Conservation (phyloP, 2,888 invertebrate species). For the Microctonus aethiopoides region DNA sequence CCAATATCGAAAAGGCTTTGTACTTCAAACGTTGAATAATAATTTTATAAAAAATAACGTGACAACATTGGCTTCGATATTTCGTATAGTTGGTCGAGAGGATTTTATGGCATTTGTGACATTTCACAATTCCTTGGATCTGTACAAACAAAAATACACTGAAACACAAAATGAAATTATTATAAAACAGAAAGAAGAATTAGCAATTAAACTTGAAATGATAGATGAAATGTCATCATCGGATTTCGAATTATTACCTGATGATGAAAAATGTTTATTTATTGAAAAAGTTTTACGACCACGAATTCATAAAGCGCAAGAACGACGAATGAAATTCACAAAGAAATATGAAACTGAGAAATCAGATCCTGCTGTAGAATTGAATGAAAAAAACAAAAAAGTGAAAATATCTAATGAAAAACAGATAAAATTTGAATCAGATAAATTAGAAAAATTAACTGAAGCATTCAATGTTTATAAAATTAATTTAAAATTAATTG, state of each 20-base stretch:
- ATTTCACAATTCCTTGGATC: slow-evolving; percentile 50
- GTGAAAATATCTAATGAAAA: not conserved
- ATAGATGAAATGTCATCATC: slow-evolving; percentile 52
- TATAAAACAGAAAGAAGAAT: slow-evolving; percentile 21
- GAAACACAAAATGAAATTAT: slow-evolving; percentile 30
- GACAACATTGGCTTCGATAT: slow-evolving; percentile 41
- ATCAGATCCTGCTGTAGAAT: not conserved
- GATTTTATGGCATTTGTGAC: slow-evolving; percentile 52
- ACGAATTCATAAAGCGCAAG: slow-evolving; percentile 42
- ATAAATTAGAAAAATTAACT: slow-evolving; percentile 26
- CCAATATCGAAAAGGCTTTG: slow-evolving; percentile 53
- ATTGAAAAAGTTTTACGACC: slow-evolving; percentile 41
- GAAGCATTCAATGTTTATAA: slow-evolving; percentile 43
- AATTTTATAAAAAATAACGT: slow-evolving; percentile 47
- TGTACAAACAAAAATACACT: slow-evolving; percentile 37
- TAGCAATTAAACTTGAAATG: slow-evolving; percentile 27
- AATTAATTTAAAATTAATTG: slow-evolving; percentile 40
- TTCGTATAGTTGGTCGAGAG: slow-evolving; percentile 50
- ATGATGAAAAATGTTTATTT: slow-evolving; percentile 49
- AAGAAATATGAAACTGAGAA: slow-evolving; percentile 36
- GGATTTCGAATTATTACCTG: slow-evolving; percentile 49
- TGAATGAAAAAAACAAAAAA: not conserved
- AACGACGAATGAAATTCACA: slow-evolving; percentile 40
- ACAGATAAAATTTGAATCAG: slow-evolving; percentile 19
- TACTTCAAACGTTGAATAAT: slow-evolving; percentile 55